These are phyloP conservation scores for Perccottus glenii DNA, from an alignment of 2,113 vertebrate species.

Conservation along the genomic window DNA sequence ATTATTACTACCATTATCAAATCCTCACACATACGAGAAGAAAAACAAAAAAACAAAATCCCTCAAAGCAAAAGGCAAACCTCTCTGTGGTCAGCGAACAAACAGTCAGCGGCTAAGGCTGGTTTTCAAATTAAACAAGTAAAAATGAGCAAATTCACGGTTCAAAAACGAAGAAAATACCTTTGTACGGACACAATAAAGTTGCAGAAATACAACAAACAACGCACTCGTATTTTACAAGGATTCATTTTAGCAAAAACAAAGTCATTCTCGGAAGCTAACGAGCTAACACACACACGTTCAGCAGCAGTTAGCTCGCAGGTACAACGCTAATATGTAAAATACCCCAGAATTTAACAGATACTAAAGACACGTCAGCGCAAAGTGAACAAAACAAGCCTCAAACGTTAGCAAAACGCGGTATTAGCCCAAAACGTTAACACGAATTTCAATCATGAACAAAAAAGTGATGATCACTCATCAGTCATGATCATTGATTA, in stretches of 20 bases:
- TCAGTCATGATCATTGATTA: background rate
- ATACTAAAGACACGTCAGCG: background rate
- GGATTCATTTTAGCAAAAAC: background rate
- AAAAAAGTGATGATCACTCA: too few species aligned
- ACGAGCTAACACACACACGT: constrained; percentile 4
- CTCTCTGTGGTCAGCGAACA: constrained; percentile 61
- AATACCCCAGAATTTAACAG: background rate
- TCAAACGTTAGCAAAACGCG: background rate
- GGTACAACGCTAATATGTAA: background rate
- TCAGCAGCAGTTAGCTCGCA: constrained; percentile 6
- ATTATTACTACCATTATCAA: constrained; percentile 50
- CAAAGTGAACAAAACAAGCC: background rate
- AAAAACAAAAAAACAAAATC: constrained; percentile 48
- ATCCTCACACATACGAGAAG: constrained; percentile 52
- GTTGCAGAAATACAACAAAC: background rate
- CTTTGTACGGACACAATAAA: constrained; percentile 2
- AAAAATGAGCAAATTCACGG: constrained; percentile 5
- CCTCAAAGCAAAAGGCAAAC: constrained; percentile 42
- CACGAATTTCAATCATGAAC: background rate
- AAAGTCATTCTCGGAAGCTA: background rate
- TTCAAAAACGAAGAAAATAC: background rate
- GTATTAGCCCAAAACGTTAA: background rate
- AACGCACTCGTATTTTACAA: constrained; percentile 7
- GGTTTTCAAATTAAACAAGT: constrained; percentile 10
- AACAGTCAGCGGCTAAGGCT: constrained; percentile 16